A percentile compares a stretch with the other conserved stretches of the same genome.
phyloP scores from a whole-genome alignment of 64 coral and sea anemone species.

The Montipora efflorescens region DNA sequence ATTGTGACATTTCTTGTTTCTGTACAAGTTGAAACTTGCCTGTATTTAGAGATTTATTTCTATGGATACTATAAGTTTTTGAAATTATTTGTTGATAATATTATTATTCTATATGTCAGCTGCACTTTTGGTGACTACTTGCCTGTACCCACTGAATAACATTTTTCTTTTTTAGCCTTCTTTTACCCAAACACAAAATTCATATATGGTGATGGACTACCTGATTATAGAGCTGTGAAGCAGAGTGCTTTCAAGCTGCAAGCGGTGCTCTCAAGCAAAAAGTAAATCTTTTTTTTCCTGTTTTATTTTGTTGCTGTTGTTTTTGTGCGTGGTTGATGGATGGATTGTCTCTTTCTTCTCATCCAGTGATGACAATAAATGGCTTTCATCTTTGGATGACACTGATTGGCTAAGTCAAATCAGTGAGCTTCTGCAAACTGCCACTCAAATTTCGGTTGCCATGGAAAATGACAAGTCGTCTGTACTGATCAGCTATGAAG shows the following conservation, averaged over 20 bases:
- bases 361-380: slow-evolving; percentile 90
- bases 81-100: no score
- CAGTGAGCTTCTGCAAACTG: slow-evolving; percentile 87
- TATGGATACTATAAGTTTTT: no score
- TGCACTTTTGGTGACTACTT: no score
- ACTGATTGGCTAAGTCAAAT: slow-evolving; percentile 90
- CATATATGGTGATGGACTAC: slow-evolving; percentile 75
- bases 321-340: neutral
- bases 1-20: no score
- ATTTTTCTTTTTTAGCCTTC: slow-evolving; percentile 78
- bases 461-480: slow-evolving; percentile 90
- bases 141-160: neutral
- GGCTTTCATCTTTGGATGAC: slow-evolving; percentile 83
- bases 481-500: slow-evolving; percentile 96
- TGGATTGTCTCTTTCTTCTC: neutral
- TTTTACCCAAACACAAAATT: slow-evolving; percentile 96
- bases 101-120: no score
- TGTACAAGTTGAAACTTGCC: no score
- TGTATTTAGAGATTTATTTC: no score
- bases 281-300: slow-evolving; percentile 40
- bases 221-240: slow-evolving; percentile 88
- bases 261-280: slow-evolving; percentile 68
- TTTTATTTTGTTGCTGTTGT: neutral
- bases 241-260: slow-evolving; percentile 93
- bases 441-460: slow-evolving; percentile 89